Conservation (phyloP, 2,113 vertebrate species). For the Diglossa brunneiventris region DNA sequence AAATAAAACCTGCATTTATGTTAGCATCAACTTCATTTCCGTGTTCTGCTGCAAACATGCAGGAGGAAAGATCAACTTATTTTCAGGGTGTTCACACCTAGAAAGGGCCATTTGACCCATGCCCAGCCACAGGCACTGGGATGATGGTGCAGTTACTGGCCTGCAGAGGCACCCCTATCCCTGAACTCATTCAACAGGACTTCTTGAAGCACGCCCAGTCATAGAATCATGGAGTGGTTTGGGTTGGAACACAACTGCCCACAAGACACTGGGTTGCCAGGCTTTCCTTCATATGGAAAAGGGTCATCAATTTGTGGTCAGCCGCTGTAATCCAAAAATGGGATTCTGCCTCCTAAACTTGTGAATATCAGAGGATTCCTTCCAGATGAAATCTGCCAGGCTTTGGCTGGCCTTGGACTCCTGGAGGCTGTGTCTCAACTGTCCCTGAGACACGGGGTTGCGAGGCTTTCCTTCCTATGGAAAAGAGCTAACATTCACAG, state of each 20-base stretch:
- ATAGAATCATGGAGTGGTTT: background rate
- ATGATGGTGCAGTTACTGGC: background rate
- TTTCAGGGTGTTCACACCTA: background rate
- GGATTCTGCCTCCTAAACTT: background rate
- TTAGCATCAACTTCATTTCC: background rate
- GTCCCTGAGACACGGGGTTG: background rate
- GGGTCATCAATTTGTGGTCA: background rate
- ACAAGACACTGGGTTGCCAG: background rate
- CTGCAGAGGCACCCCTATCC: background rate
- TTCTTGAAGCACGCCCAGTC: background rate
- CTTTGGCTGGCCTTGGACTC: background rate
- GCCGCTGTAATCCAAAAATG: rapidly evolving
- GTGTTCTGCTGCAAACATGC: background rate
- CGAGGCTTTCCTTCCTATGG: background rate
- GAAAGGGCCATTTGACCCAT: background rate
- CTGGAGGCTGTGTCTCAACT: background rate
- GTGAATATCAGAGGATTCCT: rapidly evolving
- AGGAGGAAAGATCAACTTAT: background rate
- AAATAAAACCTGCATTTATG: background rate
- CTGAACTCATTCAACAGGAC: background rate
- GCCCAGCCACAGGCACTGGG: background rate
- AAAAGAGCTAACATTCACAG: background rate
- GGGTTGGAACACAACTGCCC: background rate
- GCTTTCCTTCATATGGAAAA: background rate
- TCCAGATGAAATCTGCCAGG: background rate